Percentiles rank a stretch among this genome's conserved stretches.
Evolutionary conservation across 2,797 vertebrate genomes (phyloP).

Genomic region (Lagorchestes hirsutus): DNA sequence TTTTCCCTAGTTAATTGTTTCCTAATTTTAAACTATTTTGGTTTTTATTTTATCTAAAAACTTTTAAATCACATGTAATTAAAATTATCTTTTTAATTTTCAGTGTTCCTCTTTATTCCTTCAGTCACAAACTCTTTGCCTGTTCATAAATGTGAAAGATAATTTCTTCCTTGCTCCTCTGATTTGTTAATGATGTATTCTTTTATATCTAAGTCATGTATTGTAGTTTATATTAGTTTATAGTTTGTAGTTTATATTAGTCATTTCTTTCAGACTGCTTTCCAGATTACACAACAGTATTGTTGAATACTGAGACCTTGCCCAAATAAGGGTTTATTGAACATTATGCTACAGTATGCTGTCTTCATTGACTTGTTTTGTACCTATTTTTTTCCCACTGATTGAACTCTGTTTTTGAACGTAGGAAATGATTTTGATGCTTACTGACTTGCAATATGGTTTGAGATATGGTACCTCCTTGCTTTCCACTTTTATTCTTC

Average conservation of each 20-base stretch:
- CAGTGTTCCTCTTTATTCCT: background rate
- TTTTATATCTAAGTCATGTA: background rate
- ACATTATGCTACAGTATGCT: background rate
- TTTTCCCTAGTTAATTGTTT: background rate
- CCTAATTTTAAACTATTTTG: background rate
- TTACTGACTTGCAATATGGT: background rate
- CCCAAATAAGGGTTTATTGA: background rate
- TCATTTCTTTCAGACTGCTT: background rate
- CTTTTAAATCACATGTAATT: background rate
- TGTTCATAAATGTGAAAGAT: background rate
- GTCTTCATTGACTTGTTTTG: background rate
- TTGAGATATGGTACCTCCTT: background rate
- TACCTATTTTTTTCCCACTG: background rate
- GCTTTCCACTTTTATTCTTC: background rate
- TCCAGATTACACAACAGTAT: background rate
- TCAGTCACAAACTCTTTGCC: background rate
- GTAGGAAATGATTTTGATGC: background rate
- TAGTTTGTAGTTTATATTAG: background rate
- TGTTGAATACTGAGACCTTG: background rate
- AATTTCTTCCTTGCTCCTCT: background rate
- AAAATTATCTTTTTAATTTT: background rate
- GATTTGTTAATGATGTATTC: background rate
- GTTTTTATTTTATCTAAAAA: background rate
- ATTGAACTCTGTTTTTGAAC: background rate
- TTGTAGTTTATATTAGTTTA: background rate